Evolutionary conservation across 1,140 invertebrate species (phyloP), one percentile per base, ranked within the genome.

Genomic region (Oryctes rhinoceros): DNA sequence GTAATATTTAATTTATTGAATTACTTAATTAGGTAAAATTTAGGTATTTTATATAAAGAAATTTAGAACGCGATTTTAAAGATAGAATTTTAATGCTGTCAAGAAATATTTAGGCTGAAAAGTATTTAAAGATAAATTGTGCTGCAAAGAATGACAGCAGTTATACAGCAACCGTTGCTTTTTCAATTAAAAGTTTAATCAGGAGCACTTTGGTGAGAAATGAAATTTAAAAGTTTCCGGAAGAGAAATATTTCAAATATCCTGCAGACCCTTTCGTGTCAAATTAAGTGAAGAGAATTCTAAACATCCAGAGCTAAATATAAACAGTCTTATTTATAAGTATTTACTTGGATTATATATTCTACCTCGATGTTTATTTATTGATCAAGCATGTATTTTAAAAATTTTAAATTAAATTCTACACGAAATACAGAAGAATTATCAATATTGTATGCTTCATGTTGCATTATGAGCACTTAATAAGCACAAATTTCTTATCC

Each of bases 171-270:
- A 71, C 24, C 18, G 65, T 24, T 71, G 15, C 65, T 71, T 71
- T 67, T 71, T 71, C 65, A 71, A 71, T 71, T 71, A 71, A 71
- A 71, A 71, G 18, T 71, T 71, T 71, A 71, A 71, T 71, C 65
- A 71, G 37, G 37, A 24, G 20, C 30, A 71, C 65, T 30, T 30
- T 24, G 18, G 65, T 35, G 65, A 35, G 65, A 71, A 71, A 24
- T 9, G 20, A 10, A 71, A 71, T 71, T 3, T 71, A 37, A 71
- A 24, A 71, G 20, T 24, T 71, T 71, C 13, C 7, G 20, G 65
- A 24, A 71, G 20, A 15, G 24, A 30, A 71, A 37, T 24, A 24
- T 71, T 71, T 71, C 11, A 30, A 71, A 71, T 71, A 24, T 37
- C 65, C 35, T 18, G 7, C 24, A 13, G 18, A 24, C 18, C 65